Percentiles rank a stretch among this genome's conserved stretches.
Evolutionary conservation across 1,140 invertebrate genomes (phyloP).

Genomic region (Odontomachus brunneus): DNA sequence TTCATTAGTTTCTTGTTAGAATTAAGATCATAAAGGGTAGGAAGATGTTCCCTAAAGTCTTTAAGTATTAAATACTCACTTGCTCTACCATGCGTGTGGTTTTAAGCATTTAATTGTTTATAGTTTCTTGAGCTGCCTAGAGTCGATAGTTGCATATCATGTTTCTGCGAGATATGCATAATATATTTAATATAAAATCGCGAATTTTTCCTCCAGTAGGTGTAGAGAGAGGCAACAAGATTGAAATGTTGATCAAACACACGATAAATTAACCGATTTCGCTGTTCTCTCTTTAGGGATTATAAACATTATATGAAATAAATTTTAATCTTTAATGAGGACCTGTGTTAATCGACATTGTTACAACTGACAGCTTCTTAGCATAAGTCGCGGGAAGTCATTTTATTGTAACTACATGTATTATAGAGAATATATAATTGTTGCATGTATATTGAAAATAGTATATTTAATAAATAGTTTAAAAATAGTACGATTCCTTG

Average conservation of each 20-base stretch:
- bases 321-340: neutral
- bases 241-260: neutral
- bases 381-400: constrained; percentile 5
- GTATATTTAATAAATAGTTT: constrained; percentile 42
- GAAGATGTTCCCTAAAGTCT: neutral
- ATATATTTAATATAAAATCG: neutral
- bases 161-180: neutral
- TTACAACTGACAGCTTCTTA: neutral
- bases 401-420: constrained; percentile 25
- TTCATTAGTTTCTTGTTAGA: neutral
- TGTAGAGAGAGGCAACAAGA: neutral
- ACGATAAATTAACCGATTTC: neutral
- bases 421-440: constrained; percentile 30
- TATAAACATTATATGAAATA: no score
- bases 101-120: neutral
- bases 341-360: neutral
- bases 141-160: neutral
- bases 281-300: no score
- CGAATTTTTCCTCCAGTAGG: neutral
- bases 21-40: neutral
- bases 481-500: neutral
- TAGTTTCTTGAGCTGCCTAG: neutral
- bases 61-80: neutral
- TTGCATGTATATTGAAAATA: constrained; percentile 16
- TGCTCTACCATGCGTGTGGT: neutral